Evolutionary conservation across 2,113 vertebrate species (phyloP), one percentile per base, ranked within the genome.

Genomic region (Protomyctophum bolini): DNA sequence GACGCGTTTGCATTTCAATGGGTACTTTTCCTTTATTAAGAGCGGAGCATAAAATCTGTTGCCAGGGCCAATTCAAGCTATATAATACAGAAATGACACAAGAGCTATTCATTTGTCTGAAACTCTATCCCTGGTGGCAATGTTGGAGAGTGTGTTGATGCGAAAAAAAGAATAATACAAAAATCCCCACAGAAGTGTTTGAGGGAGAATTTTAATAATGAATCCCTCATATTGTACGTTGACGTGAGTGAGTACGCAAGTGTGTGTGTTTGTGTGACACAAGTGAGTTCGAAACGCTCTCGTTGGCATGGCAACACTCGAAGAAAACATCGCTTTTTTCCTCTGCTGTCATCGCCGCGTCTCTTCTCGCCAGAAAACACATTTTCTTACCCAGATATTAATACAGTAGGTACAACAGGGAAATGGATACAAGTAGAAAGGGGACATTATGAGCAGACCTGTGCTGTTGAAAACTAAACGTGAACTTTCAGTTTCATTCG

Each of bases 221-320:
- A 67, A 52, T 75, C 72, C 55, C 71, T 83, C 76, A 84, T 83
- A 79, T 77, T 58, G 78, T 73, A 67, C 75, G 79, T 82, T 64
- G 49, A 50, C 46, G 10, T 14, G 29, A 4, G 58, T 29, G 21
- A 33, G 58, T 41, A 29, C 41, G 58, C 41, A 29, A 6, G 8
- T 33, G 6, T 54, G 14, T 29, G 45, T n/a, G 28, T 28, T 50
- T 51, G 33, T 63, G 57, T 33, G 1, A 41, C 33, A 4, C 5
- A 2, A 41, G 33, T 41, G 21, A 21, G 21, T 21, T 21, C 21
- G 21, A 21, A 41, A 41, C 33, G 33, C 58, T 65, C 57, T 47
- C 1, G 28, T 66, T 68, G 68, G 70, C 65, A 58, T 48, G 55
- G 64, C 70, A 82, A 81, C 65, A 48, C 68, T 73, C 21, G 5